A percentile compares a stretch with the other conserved stretches of the same genome.
phyloP scores from a whole-genome alignment of 2,113 vertebrate species.

The Boulengeromyrus knoepffleri region DNA sequence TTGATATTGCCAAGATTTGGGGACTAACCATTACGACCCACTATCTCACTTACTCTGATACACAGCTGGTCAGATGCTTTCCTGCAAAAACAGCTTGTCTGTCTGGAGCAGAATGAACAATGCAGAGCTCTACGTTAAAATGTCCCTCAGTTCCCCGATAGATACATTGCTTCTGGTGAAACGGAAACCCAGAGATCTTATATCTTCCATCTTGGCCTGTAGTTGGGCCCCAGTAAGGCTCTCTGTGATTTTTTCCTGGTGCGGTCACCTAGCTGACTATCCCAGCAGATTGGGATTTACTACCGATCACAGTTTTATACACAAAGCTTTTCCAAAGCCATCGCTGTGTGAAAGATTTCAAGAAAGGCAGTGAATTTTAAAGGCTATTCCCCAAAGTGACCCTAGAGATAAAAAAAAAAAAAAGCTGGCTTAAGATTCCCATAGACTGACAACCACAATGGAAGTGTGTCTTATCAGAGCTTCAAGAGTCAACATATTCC shows the following conservation, averaged over 20 bases:
- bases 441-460: neutral
- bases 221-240: neutral
- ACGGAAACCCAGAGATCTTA: neutral
- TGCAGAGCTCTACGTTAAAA: neutral
- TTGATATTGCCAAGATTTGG: neutral
- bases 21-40: neutral
- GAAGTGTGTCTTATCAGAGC: neutral
- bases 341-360: neutral
- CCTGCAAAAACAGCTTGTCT: neutral
- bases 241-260: neutral
- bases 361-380: neutral
- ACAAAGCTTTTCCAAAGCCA: constrained; percentile 18
- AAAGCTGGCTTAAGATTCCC: neutral
- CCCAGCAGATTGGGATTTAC: constrained; percentile 26
- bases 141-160: neutral
- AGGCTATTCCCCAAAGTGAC: neutral
- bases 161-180: neutral
- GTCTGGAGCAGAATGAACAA: neutral
- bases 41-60: neutral
- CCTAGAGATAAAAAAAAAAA: neutral
- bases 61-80: neutral
- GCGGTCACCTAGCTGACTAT: neutral
- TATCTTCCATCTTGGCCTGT: neutral
- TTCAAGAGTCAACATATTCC: neutral
- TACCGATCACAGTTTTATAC: constrained; percentile 28